A percentile compares a stretch with the other conserved stretches of the same genome.
phyloP scores from a whole-genome alignment of 2,113 vertebrate genomes.

The Antigone vipio region DNA sequence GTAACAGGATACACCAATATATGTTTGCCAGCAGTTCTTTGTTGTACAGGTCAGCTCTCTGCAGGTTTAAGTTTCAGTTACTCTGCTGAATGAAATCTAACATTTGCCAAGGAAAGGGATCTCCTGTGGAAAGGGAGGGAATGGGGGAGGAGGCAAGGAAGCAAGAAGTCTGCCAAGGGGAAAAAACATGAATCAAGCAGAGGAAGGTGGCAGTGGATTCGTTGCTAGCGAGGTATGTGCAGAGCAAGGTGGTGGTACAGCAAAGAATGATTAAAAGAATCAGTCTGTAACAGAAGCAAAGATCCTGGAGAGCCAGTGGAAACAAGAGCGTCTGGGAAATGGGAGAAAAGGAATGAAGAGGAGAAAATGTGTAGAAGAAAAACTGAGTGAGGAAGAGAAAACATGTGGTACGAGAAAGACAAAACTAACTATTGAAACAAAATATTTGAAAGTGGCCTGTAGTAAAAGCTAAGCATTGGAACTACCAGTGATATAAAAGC shows the following conservation, averaged over 20 bases:
- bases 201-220: background rate
- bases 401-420: background rate
- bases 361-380: background rate
- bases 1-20: background rate
- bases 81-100: background rate
- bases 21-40: background rate
- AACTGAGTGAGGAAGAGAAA: background rate
- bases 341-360: background rate
- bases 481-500: background rate
- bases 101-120: background rate
- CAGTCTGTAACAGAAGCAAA: background rate
- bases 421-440: background rate
- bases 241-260: background rate
- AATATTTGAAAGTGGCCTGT: background rate
- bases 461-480: background rate
- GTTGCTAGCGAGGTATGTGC: background rate
- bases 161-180: background rate
- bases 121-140: background rate
- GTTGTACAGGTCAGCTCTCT: background rate
- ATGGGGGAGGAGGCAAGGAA: background rate
- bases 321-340: background rate
- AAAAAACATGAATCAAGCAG: background rate
- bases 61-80: background rate
- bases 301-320: background rate
- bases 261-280: background rate